phyloP scores from a whole-genome alignment of 2,797 vertebrate genomes.

The Sebastes paucispinis region DNA sequence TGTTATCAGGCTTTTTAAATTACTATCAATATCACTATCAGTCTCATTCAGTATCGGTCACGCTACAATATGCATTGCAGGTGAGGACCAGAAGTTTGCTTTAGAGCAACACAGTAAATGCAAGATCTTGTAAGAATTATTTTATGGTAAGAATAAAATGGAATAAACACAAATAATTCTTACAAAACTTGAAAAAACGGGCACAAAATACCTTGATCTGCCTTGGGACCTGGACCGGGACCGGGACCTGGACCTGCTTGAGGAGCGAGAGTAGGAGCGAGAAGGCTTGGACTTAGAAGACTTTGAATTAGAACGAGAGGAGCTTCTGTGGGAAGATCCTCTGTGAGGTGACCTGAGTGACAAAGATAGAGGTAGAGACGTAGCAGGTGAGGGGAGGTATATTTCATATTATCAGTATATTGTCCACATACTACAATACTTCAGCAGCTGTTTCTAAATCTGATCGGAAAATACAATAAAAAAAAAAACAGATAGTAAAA shows the following conservation, averaged over 20 bases:
- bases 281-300: slow-evolving; percentile 84
- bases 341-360: slow-evolving; percentile 89
- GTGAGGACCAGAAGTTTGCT: background rate
- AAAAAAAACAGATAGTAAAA: too few relatives aligned
- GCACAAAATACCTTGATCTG: slow-evolving; percentile 81
- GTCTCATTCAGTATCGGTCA: background rate
- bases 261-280: slow-evolving; percentile 88
- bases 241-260: slow-evolving; percentile 88
- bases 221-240: slow-evolving; percentile 89
- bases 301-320: slow-evolving; percentile 90
- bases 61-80: background rate
- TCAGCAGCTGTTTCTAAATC: background rate
- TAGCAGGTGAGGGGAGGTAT: too few relatives aligned
- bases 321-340: slow-evolving; percentile 87
- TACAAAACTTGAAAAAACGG: background rate
- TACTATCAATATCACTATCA: background rate
- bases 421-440: background rate
- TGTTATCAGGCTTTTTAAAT: background rate
- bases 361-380: slow-evolving; percentile 35
- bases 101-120: background rate
- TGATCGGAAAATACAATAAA: background rate
- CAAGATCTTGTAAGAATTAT: background rate
- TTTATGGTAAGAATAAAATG: background rate
- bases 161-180: background rate
- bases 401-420: background rate